Percentiles rank a stretch among this genome's conserved stretches.
phyloP scores from a whole-genome alignment of 2,113 vertebrate genomes.

The Gallinago paraguaiae region DNA sequence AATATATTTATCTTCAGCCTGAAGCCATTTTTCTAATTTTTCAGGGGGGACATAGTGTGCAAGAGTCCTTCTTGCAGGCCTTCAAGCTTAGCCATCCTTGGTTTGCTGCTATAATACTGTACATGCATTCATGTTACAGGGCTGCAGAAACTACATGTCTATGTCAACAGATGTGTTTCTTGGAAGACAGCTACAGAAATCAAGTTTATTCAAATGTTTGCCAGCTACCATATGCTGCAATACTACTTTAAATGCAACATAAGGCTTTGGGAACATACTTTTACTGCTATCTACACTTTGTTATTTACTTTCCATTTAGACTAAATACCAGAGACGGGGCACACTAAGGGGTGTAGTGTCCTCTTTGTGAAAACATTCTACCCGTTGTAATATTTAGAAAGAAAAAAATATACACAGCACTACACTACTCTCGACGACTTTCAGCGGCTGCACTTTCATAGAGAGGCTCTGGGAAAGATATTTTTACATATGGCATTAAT shows the following conservation, averaged over 20 bases:
- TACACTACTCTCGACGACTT: neutral
- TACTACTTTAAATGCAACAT: constrained; percentile 61
- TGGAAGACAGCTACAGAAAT: constrained; percentile 67
- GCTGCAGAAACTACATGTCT: constrained; percentile 50
- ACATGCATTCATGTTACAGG: constrained; percentile 19
- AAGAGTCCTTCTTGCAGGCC: neutral
- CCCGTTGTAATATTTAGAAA: constrained; percentile 46
- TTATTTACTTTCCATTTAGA: constrained; percentile 71
- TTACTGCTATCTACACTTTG: constrained; percentile 63
- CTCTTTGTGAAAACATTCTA: constrained; percentile 50
- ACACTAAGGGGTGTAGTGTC: constrained; percentile 40
- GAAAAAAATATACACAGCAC: constrained; percentile 27
- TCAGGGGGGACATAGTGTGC: neutral
- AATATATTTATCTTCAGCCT: neutral
- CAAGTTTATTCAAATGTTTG: constrained; percentile 61
- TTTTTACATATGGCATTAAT: constrained; percentile 57
- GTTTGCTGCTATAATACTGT: neutral
- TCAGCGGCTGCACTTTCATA: neutral
- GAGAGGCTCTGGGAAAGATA: constrained; percentile 18
- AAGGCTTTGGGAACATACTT: constrained; percentile 44
- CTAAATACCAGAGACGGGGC: constrained; percentile 64
- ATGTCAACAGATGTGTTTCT: constrained; percentile 68
- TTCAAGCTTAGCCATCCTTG: neutral
- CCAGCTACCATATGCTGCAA: constrained; percentile 64
- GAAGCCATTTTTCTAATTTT: neutral